These are phyloP conservation scores for Hyperoplus immaculatus DNA, from an alignment of 2,797 vertebrate genomes.

Conservation along the genomic window DNA sequence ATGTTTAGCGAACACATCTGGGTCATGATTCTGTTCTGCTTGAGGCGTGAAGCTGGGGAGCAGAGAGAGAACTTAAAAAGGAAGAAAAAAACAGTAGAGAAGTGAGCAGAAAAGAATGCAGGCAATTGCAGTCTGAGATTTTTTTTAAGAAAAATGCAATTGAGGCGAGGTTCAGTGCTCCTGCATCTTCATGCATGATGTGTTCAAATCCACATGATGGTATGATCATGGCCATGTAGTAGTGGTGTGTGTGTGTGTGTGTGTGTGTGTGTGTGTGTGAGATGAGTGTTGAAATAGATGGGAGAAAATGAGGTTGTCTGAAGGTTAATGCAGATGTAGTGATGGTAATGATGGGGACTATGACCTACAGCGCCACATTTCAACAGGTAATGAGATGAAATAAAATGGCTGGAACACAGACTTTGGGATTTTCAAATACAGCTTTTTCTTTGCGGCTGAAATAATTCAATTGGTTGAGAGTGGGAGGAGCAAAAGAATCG, in stretches of 20 bases:
- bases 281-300: slow-evolving; percentile 19
- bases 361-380: slow-evolving; percentile 9
- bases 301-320: slow-evolving; percentile 19
- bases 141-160: slow-evolving; percentile 29
- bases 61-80: slow-evolving; percentile 32
- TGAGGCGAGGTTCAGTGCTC: slow-evolving; percentile 44
- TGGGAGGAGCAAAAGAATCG: slow-evolving; percentile 21
- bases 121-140: slow-evolving; percentile 46
- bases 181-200: slow-evolving; percentile 57
- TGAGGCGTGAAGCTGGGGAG: slow-evolving; percentile 53
- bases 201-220: slow-evolving; percentile 31
- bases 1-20: slow-evolving; percentile 55
- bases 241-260: background rate
- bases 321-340: slow-evolving; percentile 27
- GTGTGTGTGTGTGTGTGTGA: background rate
- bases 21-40: slow-evolving; percentile 64
- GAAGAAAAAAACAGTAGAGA: slow-evolving; percentile 5
- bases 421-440: slow-evolving; percentile 26
- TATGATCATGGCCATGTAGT: slow-evolving; percentile 1
- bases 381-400: slow-evolving; percentile 46
- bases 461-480: slow-evolving; percentile 47
- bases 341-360: slow-evolving; percentile 24
- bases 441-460: slow-evolving; percentile 25
- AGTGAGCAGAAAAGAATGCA: slow-evolving; percentile 53
- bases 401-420: slow-evolving; percentile 39